Base-by-base conservation (phyloP, 2,113 vertebrate species). In the Ceuthmochares aereus region DNA sequence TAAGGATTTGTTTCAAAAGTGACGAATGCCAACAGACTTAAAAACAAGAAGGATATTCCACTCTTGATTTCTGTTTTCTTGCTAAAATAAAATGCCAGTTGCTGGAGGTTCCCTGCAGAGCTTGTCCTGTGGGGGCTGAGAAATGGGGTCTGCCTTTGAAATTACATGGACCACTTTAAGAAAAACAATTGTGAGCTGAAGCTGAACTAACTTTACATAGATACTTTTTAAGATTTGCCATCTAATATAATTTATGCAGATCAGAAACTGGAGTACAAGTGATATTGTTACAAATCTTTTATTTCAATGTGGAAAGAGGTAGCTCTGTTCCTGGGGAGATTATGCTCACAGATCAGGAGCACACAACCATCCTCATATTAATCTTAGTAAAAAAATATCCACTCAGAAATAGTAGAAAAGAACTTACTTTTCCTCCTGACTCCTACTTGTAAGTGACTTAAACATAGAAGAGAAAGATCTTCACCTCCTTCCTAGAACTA, bases 1-100 rank as follows among this genome's bases (percentile, higher is more conserved):
- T 18, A 89, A 92, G 52, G 51, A 91, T 77, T 92, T 77, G 23
- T 66, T 87, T 82, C 62, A 88, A 67, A 96, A 88, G 56, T 89
- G 56, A 64, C 91, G 90, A 64, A 94, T 72, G 10, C 25, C 4
- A 26, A 32, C 59, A 91, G 12, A 80, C 4, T 30, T 66, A 11
- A 59, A 55, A 88, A 4, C 4, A 4, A 51, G 15, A 80, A 76
- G 25, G 42, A n/a, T 79, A 40, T 43, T 90, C 13, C 43, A 49
- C 21, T 36, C 36, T 62, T 63, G 6, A 49, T 59, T 92, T 81
- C 30, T 78, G 7, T 29, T 80, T 90, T 70, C 22, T 87, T 30
- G 4, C 2, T 86, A 73, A 90, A 88, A 90, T 79, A 70, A 64
- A 93, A 81, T 74, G n/a, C 5, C 40, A 75, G 1, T 29, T 81